Percentiles rank a stretch among this genome's conserved stretches.
These are phyloP conservation scores for Octopus bimaculoides DNA, from an alignment of 1,140 invertebrate species.

Conservation along the genomic window DNA sequence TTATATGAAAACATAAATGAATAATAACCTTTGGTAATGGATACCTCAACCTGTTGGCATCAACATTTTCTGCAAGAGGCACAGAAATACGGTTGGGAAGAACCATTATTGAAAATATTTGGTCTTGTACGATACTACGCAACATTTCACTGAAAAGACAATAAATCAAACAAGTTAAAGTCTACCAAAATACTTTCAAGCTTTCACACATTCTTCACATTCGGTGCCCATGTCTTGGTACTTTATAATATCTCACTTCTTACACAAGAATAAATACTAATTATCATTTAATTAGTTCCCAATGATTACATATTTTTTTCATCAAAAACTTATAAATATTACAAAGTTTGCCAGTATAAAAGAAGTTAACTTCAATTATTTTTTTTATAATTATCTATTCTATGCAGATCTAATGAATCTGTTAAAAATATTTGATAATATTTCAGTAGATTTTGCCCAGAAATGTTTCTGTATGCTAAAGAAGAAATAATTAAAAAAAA, in stretches of 20 bases:
- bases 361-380: too few relatives aligned
- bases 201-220: too few relatives aligned
- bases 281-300: background rate
- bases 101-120: slow-evolving; percentile 83
- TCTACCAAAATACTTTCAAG: background rate
- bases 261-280: slow-evolving; percentile 10
- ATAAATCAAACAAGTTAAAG: slow-evolving; percentile 13
- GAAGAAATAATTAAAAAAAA: too few relatives aligned
- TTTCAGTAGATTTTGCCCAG: too few relatives aligned
- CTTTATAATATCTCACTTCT: background rate
- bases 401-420: too few relatives aligned
- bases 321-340: too few relatives aligned
- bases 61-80: slow-evolving; percentile 76
- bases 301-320: background rate
- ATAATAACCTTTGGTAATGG: slow-evolving; percentile 79
- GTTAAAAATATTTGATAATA: too few relatives aligned
- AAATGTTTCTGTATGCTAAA: too few relatives aligned
- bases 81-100: slow-evolving; percentile 91
- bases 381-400: too few relatives aligned
- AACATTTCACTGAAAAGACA: slow-evolving; percentile 70
- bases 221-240: too few relatives aligned
- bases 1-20: background rate
- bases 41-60: slow-evolving; percentile 75
- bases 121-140: slow-evolving; percentile 83
- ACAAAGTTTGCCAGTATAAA: too few relatives aligned